These are phyloP conservation scores for Pyxicephalus adspersus DNA, from an alignment of 2,113 vertebrate species.

Conservation along the genomic window DNA sequence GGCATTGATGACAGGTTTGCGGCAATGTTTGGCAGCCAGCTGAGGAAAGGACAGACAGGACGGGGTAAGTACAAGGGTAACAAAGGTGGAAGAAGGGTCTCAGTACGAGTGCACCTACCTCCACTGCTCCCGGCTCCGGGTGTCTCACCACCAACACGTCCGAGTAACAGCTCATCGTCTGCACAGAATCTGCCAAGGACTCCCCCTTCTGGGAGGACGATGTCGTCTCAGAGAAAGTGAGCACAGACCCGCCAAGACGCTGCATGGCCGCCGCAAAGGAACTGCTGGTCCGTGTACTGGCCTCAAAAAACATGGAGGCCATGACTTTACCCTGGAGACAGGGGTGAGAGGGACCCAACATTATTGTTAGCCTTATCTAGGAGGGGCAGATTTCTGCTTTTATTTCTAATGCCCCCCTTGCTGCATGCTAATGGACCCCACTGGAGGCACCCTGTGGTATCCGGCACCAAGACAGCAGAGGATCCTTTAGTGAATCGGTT, in stretches of 20 bases:
- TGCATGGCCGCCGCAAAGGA: constrained; percentile 93
- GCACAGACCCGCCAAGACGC: constrained; percentile 87
- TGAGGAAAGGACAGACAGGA: constrained; percentile 56
- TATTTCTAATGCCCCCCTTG: no score
- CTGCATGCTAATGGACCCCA: no score
- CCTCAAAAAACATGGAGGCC: constrained; percentile 97
- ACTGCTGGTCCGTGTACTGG: constrained; percentile 94
- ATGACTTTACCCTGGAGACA: constrained; percentile 88
- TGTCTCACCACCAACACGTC: constrained; percentile 93
- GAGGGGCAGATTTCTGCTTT: no score
- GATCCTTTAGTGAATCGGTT: no score
- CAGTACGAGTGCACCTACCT: constrained; percentile 71
- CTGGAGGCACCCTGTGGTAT: no score
- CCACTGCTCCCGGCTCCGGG: constrained; percentile 86
- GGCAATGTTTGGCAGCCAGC: constrained; percentile 88
- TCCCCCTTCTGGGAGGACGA: constrained; percentile 96
- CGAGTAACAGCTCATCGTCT: constrained; percentile 94
- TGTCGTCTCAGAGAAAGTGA: constrained; percentile 89
- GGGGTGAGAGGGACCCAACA: background rate
- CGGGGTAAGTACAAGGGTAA: background rate
- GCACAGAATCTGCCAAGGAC: constrained; percentile 88
- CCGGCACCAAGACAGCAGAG: no score
- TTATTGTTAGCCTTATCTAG: no score
- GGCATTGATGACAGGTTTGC: constrained; percentile 92
- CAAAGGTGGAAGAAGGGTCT: background rate